phyloP scores from a whole-genome alignment of 2,888 invertebrate species.

The Ennomos erosarius region DNA sequence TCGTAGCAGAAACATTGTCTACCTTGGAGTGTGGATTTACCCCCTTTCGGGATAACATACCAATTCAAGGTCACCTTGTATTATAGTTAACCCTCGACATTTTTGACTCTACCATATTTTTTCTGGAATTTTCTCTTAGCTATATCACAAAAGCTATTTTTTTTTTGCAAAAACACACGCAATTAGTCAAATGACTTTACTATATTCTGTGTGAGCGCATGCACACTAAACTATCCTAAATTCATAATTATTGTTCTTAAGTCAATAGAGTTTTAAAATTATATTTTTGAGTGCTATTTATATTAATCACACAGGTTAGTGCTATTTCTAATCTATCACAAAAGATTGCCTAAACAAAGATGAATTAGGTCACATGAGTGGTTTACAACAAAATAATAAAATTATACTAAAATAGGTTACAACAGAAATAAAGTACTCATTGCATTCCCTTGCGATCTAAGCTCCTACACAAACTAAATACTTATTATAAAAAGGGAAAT shows the following conservation, averaged over 20 bases:
- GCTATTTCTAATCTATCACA: constrained; percentile 30
- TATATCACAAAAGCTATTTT: constrained; percentile 72
- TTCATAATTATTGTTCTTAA: constrained; percentile 38
- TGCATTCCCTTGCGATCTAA: neutral
- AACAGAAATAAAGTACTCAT: constrained; percentile 50
- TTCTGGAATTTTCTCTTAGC: constrained; percentile 55
- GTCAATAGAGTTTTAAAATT: constrained; percentile 18
- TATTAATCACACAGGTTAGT: constrained; percentile 9
- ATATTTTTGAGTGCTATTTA: constrained; percentile 15
- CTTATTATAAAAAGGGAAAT: neutral
- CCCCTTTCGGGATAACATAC: too few relatives aligned
- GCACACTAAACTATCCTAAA: constrained; percentile 30
- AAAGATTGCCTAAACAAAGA: constrained; percentile 16
- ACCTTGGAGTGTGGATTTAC: too few relatives aligned
- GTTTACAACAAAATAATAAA: constrained; percentile 58
- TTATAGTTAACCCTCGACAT: constrained; percentile 31
- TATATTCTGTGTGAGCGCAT: constrained; percentile 45
- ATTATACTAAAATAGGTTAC: constrained; percentile 63
- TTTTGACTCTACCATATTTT: constrained; percentile 44
- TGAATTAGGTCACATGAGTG: constrained; percentile 44
- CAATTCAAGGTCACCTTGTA: too few relatives aligned
- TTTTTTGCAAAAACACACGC: constrained; percentile 58
- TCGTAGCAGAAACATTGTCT: too few relatives aligned
- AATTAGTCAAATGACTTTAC: constrained; percentile 63
- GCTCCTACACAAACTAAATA: neutral